A percentile compares a stretch with the other conserved stretches of the same genome.
Evolutionary conservation across 2,113 vertebrate species (phyloP).

Genomic region (Megaleporinus macrocephalus): DNA sequence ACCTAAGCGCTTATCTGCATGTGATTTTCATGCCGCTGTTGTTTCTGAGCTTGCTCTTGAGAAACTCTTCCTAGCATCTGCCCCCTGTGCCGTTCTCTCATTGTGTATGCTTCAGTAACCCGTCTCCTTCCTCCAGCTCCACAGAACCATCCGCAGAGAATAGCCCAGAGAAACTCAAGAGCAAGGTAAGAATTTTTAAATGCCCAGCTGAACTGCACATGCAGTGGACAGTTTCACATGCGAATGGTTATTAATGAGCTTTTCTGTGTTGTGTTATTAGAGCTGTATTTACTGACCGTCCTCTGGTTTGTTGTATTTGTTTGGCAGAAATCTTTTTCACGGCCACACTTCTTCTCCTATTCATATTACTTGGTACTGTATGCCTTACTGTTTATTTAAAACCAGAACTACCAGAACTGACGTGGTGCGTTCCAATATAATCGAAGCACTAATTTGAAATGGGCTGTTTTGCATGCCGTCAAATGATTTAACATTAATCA

Average conservation of each 20-base stretch:
- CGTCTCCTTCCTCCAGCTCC: slow-evolving; percentile 76
- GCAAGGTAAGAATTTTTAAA: slow-evolving; percentile 79
- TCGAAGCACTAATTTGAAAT: neutral
- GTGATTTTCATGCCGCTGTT: neutral
- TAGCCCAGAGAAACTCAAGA: slow-evolving; percentile 84
- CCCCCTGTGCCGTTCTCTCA: slow-evolving; percentile 73
- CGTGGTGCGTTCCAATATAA: neutral
- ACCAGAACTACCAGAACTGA: slow-evolving; percentile 15
- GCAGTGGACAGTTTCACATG: neutral
- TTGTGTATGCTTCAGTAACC: slow-evolving; percentile 76
- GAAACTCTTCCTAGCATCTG: slow-evolving; percentile 70
- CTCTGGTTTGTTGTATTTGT: slow-evolving; percentile 60
- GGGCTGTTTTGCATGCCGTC: neutral
- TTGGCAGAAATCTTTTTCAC: slow-evolving; percentile 72
- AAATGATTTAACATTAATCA: neutral
- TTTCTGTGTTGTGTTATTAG: neutral
- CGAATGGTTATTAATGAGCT: neutral
- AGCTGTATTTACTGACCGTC: slow-evolving; percentile 3
- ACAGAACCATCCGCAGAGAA: slow-evolving; percentile 83
- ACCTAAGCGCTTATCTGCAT: neutral
- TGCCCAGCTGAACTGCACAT: neutral
- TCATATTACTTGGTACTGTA: slow-evolving; percentile 78
- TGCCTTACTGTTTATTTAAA: slow-evolving; percentile 56
- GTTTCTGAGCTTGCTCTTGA: slow-evolving; percentile 31
- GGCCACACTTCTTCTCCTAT: slow-evolving; percentile 76